Conservation (phyloP, 2,797 vertebrate genomes). For the Emydoidea blandingii region DNA sequence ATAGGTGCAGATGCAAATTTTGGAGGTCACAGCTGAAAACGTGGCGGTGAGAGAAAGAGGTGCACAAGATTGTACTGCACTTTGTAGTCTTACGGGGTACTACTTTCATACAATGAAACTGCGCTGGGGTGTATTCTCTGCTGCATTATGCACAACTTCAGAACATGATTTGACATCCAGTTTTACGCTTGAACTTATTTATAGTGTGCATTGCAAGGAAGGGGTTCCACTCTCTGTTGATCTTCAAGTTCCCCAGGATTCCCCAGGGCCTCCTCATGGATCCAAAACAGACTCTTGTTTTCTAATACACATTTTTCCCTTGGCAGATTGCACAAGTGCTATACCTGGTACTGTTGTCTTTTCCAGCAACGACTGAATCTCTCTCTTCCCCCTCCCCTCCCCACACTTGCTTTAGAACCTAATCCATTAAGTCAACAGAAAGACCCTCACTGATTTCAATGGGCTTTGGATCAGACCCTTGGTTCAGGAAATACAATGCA, state of each 20-base stretch:
- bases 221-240: neutral
- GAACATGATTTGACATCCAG: neutral
- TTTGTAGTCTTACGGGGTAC: neutral
- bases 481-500: neutral
- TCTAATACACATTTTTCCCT: neutral
- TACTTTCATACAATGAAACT: neutral
- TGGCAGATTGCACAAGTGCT: neutral
- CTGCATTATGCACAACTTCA: fast-evolving
- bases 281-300: neutral
- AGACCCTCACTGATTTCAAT: neutral
- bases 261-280: neutral
- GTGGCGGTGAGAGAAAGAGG: neutral
- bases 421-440: neutral
- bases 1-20: fast-evolving
- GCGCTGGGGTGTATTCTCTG: neutral
- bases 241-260: neutral
- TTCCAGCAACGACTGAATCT: neutral
- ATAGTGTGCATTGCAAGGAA: neutral
- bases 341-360: neutral
- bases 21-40: neutral
- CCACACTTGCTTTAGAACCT: neutral
- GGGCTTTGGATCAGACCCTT: neutral
- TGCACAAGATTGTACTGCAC: fast-evolving
- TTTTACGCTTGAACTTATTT: neutral
- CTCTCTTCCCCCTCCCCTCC: neutral